Evolutionary conservation across 1,140 invertebrate species (phyloP).

Genomic region (Solenopsis invicta): DNA sequence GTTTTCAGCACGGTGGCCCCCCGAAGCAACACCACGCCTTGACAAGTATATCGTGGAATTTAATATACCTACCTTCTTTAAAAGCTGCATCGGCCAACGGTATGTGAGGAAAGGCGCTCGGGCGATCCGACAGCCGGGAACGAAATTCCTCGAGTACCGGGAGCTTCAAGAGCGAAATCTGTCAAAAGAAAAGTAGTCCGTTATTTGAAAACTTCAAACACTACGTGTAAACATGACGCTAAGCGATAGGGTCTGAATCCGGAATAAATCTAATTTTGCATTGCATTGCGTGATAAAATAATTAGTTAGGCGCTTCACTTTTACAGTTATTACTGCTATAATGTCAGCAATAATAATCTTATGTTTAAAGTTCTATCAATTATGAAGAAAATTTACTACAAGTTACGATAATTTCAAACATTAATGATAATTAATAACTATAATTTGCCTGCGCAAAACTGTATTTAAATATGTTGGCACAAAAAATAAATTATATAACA

Average conservation of each 20-base stretch:
- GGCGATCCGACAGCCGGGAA: conserved; percentile 40
- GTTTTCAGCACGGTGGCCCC: conserved; percentile 69
- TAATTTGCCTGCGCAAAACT: too few species aligned
- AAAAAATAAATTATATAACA: too few species aligned
- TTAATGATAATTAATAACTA: too few species aligned
- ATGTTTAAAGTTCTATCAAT: too few species aligned
- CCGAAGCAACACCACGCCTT: conserved; percentile 78
- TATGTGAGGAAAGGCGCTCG: conserved; percentile 66
- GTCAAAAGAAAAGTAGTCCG: background rate
- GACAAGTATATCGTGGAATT: conserved; percentile 84
- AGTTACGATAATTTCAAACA: too few species aligned
- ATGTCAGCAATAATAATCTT: too few species aligned
- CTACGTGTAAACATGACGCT: background rate
- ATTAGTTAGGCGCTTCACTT: too few species aligned
- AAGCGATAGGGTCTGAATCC: background rate
- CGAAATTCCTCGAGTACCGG: conserved; percentile 53
- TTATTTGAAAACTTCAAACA: conserved; percentile 15
- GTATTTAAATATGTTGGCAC: too few species aligned
- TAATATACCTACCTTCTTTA: conserved; percentile 79
- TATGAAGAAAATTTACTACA: too few species aligned
- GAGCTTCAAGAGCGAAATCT: background rate
- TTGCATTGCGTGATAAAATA: too few species aligned
- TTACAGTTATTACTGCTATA: too few species aligned
- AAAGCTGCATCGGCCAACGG: conserved; percentile 28
- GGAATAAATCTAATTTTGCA: background rate